phyloP scores from a whole-genome alignment of 1,140 invertebrate genomes.

The Rhopalosiphum padi region DNA sequence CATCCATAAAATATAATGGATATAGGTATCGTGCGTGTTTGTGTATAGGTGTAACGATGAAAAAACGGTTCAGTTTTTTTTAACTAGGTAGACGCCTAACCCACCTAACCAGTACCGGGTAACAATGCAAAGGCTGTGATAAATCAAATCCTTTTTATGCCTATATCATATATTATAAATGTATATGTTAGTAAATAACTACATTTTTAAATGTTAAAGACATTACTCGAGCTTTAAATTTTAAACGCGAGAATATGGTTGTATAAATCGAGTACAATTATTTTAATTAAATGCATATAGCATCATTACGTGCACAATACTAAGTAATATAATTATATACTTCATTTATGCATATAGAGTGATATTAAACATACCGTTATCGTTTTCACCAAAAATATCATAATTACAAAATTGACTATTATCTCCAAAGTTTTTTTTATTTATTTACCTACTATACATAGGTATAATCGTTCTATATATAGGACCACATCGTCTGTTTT shows the following conservation, averaged over 20 bases:
- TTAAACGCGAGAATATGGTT: background rate
- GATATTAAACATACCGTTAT: background rate
- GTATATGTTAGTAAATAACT: background rate
- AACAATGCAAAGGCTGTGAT: slow-evolving; percentile 39
- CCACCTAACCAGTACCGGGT: background rate
- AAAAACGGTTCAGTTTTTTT: background rate
- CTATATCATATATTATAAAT: background rate
- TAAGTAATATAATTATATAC: background rate
- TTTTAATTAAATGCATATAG: background rate
- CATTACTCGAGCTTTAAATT: slow-evolving; percentile 2
- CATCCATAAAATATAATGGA: background rate
- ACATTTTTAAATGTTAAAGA: slow-evolving; percentile 15
- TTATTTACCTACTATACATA: background rate
- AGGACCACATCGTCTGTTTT: background rate
- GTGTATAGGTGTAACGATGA: background rate
- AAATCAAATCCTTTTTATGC: slow-evolving; percentile 34
- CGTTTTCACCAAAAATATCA: background rate
- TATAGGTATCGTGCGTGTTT: background rate
- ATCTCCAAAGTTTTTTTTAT: background rate
- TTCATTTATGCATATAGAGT: background rate
- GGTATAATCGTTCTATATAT: background rate
- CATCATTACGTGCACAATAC: background rate
- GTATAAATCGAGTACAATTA: slow-evolving; percentile 22
- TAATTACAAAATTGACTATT: background rate
- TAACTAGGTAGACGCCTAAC: slow-evolving; percentile 10